These are phyloP conservation scores for Oophaga pumilio DNA, from an alignment of 2,113 vertebrate species.

Conservation along the genomic window DNA sequence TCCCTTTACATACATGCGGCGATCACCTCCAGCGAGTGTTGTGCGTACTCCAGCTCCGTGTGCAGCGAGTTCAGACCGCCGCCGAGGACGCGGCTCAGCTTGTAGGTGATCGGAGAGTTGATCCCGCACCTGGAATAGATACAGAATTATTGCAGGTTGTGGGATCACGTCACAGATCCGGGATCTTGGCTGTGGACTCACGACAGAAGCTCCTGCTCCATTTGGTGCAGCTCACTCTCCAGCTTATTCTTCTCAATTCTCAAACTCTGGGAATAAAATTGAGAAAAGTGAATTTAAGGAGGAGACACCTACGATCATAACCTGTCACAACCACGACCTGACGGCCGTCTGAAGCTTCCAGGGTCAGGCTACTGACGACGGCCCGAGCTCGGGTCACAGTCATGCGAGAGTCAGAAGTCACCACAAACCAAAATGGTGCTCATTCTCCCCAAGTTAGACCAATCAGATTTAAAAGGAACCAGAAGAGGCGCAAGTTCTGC, in stretches of 20 bases:
- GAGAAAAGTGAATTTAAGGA: neutral
- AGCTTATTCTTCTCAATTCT: conserved; percentile 81
- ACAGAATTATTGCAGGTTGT: neutral
- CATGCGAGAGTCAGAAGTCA: no score
- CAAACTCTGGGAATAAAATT: conserved; percentile 65
- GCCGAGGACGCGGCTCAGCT: conserved; percentile 68
- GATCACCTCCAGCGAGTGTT: conserved; percentile 79
- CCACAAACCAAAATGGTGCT: no score
- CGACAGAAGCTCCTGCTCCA: conserved; percentile 80
- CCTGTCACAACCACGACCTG: no score
- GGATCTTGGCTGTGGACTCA: neutral
- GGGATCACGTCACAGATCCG: neutral
- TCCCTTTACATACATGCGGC: no score
- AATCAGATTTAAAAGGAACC: no score
- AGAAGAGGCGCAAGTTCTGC: no score
- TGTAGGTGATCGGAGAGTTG: conserved; percentile 68
- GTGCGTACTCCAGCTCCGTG: conserved; percentile 82
- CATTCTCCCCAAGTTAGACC: no score
- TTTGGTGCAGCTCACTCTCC: conserved; percentile 76
- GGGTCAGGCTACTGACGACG: no score
- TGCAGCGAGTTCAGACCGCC: conserved; percentile 73
- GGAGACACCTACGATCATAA: neutral
- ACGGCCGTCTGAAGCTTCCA: no score
- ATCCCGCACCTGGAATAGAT: conserved; percentile 65
- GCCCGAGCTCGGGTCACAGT: no score